phyloP scores from a whole-genome alignment of 2,113 vertebrate species.

The Perognathus longimembris region DNA sequence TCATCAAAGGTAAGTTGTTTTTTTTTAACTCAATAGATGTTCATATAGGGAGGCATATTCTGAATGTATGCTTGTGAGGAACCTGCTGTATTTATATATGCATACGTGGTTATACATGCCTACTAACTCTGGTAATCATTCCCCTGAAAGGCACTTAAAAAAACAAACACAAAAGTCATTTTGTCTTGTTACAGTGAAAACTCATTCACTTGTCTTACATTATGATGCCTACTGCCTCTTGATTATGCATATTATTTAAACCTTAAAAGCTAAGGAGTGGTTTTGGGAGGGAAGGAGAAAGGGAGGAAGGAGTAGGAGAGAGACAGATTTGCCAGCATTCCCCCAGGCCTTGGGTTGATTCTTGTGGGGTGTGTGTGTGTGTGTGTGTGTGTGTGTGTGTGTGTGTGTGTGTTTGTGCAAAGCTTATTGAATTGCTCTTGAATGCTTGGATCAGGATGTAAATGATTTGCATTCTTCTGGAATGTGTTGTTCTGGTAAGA shows the following conservation, averaged over 20 bases:
- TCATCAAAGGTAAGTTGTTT: constrained; percentile 95
- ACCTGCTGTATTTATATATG: constrained; percentile 16
- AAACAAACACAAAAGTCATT: background rate
- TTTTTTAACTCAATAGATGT: accelerated
- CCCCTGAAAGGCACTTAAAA: background rate
- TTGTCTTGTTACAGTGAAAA: constrained; percentile 29
- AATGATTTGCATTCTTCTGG: constrained; percentile 53
- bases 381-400: too few relatives aligned
- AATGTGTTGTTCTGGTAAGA: background rate
- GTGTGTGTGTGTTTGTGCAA: background rate
- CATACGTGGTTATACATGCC: background rate
- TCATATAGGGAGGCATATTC: background rate
- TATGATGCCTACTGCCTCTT: constrained; percentile 47
- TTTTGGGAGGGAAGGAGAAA: too few relatives aligned
- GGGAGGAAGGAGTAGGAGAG: too few relatives aligned
- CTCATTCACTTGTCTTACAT: constrained; percentile 39
- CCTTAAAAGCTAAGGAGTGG: constrained; percentile 33
- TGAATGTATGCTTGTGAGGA: constrained; percentile 27
- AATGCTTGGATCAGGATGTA: background rate
- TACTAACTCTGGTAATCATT: background rate
- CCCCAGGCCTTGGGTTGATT: background rate
- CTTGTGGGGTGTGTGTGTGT: too few relatives aligned
- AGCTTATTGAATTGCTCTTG: constrained; percentile 15
- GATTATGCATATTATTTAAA: constrained; percentile 51
- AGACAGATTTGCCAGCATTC: background rate